A percentile compares a stretch with the other conserved stretches of the same genome.
Evolutionary conservation across 2,888 invertebrate genomes (phyloP).

Genomic region (Odontocolon sp.): DNA sequence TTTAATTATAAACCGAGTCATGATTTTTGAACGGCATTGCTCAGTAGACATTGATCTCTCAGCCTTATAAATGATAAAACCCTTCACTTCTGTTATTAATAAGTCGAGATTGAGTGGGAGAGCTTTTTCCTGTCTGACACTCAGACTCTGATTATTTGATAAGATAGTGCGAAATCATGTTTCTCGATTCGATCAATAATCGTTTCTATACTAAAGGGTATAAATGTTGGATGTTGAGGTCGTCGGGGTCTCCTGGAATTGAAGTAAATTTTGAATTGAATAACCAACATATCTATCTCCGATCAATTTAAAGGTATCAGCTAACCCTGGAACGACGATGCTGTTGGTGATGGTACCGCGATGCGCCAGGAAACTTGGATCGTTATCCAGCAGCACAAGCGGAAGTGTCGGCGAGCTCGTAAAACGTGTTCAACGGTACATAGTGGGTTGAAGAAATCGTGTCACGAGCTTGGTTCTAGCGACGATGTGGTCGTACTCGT

Average conservation of each 20-base stretch:
- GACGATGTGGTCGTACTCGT: constrained; percentile 8
- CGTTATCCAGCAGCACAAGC: constrained; percentile 15
- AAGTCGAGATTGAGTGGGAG: neutral
- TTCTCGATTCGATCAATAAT: constrained; percentile 1
- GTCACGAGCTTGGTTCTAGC: constrained; percentile 12
- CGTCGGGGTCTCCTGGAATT: neutral
- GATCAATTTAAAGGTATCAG: constrained; percentile 19
- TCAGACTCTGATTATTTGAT: neutral
- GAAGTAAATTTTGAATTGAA: neutral
- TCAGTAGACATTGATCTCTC: neutral
- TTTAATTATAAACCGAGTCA: too few species aligned
- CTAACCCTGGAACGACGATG: constrained; percentile 5
- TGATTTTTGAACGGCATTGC: neutral
- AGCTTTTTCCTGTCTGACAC: neutral
- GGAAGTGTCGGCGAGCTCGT: constrained; percentile 29
- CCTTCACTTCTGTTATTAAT: neutral
- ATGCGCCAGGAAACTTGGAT: constrained; percentile 17
- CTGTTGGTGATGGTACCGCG: neutral
- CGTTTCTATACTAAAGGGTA: constrained; percentile 12
- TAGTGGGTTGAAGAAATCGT: constrained; percentile 15
- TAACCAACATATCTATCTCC: constrained; percentile 2
- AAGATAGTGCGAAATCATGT: constrained; percentile 1
- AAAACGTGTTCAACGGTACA: constrained; percentile 31
- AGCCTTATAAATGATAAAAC: too few species aligned
- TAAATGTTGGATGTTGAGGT: neutral